phyloP scores from a whole-genome alignment of 2,888 invertebrate species.

The Zootermopsis nevadensis region DNA sequence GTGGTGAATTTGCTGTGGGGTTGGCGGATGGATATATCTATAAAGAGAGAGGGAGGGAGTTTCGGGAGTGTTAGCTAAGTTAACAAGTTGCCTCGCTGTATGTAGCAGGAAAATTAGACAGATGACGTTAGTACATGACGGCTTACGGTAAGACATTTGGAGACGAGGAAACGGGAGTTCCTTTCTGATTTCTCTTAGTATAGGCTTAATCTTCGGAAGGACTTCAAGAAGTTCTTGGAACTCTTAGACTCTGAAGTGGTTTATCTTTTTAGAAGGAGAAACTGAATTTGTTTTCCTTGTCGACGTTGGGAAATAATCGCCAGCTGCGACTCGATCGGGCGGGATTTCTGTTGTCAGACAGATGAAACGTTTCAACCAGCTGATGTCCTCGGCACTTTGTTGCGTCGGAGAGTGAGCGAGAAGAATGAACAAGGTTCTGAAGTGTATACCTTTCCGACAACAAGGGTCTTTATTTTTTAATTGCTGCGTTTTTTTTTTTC shows the following conservation, averaged over 20 bases:
- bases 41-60: background rate
- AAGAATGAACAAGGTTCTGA: too few relatives aligned
- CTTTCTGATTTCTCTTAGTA: background rate
- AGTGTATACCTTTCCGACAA: too few relatives aligned
- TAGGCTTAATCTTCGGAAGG: too few relatives aligned
- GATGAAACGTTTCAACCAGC: background rate
- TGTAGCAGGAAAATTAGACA: conserved; percentile 23
- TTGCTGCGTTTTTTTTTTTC: too few relatives aligned
- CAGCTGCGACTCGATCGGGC: background rate
- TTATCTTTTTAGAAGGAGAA: background rate
- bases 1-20: background rate
- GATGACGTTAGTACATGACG: conserved; percentile 33
- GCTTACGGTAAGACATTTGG: background rate
- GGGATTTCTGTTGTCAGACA: background rate
- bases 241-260: background rate
- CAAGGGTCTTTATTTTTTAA: too few relatives aligned
- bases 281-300: background rate
- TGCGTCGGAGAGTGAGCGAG: too few relatives aligned
- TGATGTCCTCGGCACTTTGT: background rate
- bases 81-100: conserved; percentile 9
- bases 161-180: background rate
- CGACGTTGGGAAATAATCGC: background rate
- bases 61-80: too few relatives aligned
- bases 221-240: background rate
- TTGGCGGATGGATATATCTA: conserved; percentile 8